Conservation (phyloP, 2,797 vertebrate species). For the Triplophysa bombifrons region DNA sequence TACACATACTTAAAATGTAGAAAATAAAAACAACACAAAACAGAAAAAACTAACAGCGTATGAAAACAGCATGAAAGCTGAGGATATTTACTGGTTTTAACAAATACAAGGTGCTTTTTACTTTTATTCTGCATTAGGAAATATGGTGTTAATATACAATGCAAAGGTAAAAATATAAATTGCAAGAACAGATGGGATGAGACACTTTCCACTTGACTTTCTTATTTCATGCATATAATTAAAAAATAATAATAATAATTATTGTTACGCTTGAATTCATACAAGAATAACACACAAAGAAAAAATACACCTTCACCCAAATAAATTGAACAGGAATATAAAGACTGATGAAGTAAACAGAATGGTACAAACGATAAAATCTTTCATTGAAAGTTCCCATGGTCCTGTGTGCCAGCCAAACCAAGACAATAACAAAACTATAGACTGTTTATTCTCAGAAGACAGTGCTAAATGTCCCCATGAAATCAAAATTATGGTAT, state of each 20-base stretch:
- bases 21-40: neutral
- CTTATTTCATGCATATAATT: neutral
- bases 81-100: conserved; percentile 1
- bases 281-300: neutral
- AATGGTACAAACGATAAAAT: too few relatives aligned
- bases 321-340: too few relatives aligned
- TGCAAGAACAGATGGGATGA: neutral
- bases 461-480: too few relatives aligned
- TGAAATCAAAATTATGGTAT: too few relatives aligned
- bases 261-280: neutral
- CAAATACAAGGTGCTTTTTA: conserved; percentile 14
- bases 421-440: neutral
- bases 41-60: neutral
- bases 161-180: neutral
- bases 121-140: neutral
- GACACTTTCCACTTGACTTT: neutral
- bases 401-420: neutral
- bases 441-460: too few relatives aligned
- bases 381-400: too few relatives aligned
- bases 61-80: too few relatives aligned
- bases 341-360: neutral
- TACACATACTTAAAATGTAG: neutral
- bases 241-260: neutral
- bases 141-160: neutral
- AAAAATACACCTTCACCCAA: neutral